Base-by-base conservation (phyloP, 1,140 invertebrate genomes). In the Saccostrea echinata region DNA sequence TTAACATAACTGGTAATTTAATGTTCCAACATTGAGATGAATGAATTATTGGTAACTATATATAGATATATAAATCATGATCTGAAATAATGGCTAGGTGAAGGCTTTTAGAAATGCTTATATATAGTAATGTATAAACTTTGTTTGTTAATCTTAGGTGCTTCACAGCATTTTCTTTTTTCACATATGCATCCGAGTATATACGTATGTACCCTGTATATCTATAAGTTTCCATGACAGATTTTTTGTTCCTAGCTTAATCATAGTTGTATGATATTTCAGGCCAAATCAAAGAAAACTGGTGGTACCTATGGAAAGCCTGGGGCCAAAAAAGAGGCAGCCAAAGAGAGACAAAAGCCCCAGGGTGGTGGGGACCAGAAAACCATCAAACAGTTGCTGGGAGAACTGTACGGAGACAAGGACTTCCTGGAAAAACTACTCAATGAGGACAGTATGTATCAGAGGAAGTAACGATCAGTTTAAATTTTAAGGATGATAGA, bases 321-420 rank as follows among this genome's bases (percentile, higher is more conserved):
- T 18, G 81, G 84, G 3, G 68, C 84, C 30, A 93, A 92, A 64
- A 91, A 92, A 68, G 91, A 92, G 27, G 90, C 93, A 81, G 91
- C 91, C 57, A 92, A 94, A 80, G 92, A 93, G 35, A 71, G 91
- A n/a, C 88, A 91, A 35, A 86, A 89, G n/a, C 92, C 93, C 13
- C 88, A 90, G 53, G 91, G 88, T 21, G 35, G 80, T 16, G 90
- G 88, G 12, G 91, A 94, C 84, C 53, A 88, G 27, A 95, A 95
- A 86, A 95, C 94, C 12, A 93, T 94, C 33, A 95, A 95, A 91
- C 93, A 95, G 87, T 89, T 95, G 21, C 90, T 95, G 9, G 95
- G 94, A 52, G 92, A 95, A 89, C 89, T 95, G 12, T 95, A 94
- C 90, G 91, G 91, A 3, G 95, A 95, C 80, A 93, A 92, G 85